Percentiles rank a stretch among this genome's conserved stretches.
phyloP scores from a whole-genome alignment of 2,888 invertebrate species.

The Leptopilina myrica region DNA sequence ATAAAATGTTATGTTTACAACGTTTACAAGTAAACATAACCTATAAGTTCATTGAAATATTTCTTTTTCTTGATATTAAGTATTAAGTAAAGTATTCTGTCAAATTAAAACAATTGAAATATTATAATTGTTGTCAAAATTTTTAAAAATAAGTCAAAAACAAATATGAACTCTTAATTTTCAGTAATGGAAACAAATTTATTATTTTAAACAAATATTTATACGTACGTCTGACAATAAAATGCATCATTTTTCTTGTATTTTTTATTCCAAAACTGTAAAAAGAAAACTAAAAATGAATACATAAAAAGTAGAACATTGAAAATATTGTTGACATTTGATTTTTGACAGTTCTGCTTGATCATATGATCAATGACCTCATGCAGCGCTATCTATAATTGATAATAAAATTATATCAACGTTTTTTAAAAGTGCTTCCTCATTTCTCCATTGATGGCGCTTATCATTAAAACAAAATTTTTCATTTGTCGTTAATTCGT shows the following conservation, averaged over 20 bases:
- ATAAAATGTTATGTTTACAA: background rate
- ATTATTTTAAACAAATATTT: background rate
- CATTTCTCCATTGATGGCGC: background rate
- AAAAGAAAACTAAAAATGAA: too few relatives aligned
- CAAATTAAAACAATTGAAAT: constrained; percentile 19
- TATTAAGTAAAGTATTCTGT: background rate
- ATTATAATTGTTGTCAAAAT: background rate
- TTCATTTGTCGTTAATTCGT: background rate
- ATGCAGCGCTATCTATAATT: too few relatives aligned
- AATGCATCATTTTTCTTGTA: constrained; percentile 7
- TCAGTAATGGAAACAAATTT: background rate
- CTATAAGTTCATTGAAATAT: background rate
- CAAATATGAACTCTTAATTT: background rate
- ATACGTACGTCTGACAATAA: constrained; percentile 34
- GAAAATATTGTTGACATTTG: too few relatives aligned
- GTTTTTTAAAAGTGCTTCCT: background rate
- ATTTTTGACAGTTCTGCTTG: too few relatives aligned
- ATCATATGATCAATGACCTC: too few relatives aligned
- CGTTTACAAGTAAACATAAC: constrained; percentile 9
- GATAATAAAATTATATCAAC: too few relatives aligned
- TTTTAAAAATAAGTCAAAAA: background rate
- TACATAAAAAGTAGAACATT: too few relatives aligned
- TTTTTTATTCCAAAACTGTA: too few relatives aligned
- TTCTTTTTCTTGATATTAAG: background rate
- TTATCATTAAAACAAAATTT: background rate